Evolutionary conservation across 2,113 vertebrate genomes (phyloP), one percentile per base, ranked within the genome.

Genomic region (Spilogale gracilis): DNA sequence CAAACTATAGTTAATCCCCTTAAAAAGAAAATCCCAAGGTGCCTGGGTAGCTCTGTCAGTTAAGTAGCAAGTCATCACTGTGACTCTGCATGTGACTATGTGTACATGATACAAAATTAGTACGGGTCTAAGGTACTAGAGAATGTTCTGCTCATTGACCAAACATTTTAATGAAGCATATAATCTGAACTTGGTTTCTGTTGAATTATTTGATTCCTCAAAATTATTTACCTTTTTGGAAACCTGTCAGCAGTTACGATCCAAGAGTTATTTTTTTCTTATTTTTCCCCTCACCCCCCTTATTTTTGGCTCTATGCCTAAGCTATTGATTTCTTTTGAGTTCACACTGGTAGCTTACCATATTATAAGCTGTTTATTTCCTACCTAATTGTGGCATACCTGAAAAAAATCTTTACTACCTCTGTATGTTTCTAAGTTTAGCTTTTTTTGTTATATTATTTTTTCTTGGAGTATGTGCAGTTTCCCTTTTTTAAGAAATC

Each of bases 211-310:
- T 93, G 76, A 76, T 56, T 78, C 27, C n/a, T 94, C 67, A 71
- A 54, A 95, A 92, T 54, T 80, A 25, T 93, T 98, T 94, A 81
- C 80, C 54, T 92, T 96, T 97, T 58, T 96, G 25, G 92, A 91
- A 79, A 74, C 52, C 45, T 56, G 69, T 90, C 52, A 87, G 54
- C 45, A 86, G 84, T 48, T 89, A 56, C 5, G 86, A 79, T 43
- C 50, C 25, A 73, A 43, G 65, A 2, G 20, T 60, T 56, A 43
- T 50, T 54, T 56, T 25, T 45, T 6, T 65, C 3, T 76, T n/a
- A 14, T 25, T 48, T 60, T 67, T 12, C 11, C 0, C 4, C 16
- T 56, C 25, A 25, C 27, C 27, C 61, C 61, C 0, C 3, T 76
- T 43, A 14, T 25, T 48, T 60, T 74, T 18, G 73, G 50, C 11